A percentile compares a stretch with the other conserved stretches of the same genome.
Conservation (phyloP, 2,888 invertebrate genomes). For the Phyto melanocephala region DNA sequence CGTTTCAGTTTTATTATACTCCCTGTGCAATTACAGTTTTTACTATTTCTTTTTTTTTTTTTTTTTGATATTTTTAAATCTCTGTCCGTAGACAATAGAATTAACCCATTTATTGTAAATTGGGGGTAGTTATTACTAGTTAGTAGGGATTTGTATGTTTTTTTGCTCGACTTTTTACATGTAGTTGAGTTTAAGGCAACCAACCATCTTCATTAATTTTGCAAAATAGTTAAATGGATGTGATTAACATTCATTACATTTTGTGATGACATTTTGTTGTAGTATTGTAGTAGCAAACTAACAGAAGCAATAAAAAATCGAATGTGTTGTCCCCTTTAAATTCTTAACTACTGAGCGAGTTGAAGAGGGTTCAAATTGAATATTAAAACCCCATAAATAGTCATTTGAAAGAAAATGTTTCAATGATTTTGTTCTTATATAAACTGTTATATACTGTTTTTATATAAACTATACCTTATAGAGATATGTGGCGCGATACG, state of each 20-base stretch:
- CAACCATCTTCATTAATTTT: conserved; percentile 60
- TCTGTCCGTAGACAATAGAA: conserved; percentile 41
- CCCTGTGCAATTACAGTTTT: conserved; percentile 14
- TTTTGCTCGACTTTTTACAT: neutral
- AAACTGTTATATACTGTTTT: too few relatives aligned
- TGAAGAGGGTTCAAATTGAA: neutral
- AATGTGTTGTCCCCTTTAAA: neutral
- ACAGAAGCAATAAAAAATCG: neutral
- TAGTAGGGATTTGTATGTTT: conserved; percentile 24
- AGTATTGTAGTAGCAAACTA: neutral
- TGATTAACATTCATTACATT: conserved; percentile 63
- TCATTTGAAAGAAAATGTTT: neutral
- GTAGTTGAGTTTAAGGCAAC: conserved; percentile 16
- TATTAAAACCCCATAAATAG: neutral
- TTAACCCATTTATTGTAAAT: conserved; percentile 55
- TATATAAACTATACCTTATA: too few relatives aligned
- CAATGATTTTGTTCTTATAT: too few relatives aligned
- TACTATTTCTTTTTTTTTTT: neutral
- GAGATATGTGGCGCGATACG: too few relatives aligned
- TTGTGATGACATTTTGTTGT: conserved; percentile 48
- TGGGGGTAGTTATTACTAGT: conserved; percentile 25
- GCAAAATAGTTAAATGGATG: conserved; percentile 58
- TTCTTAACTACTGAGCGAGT: neutral
- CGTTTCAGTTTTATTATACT: neutral
- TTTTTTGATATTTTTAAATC: conserved; percentile 29